Evolutionary conservation across 2,888 invertebrate species (phyloP).

Genomic region (Nemotelus pantherinus): DNA sequence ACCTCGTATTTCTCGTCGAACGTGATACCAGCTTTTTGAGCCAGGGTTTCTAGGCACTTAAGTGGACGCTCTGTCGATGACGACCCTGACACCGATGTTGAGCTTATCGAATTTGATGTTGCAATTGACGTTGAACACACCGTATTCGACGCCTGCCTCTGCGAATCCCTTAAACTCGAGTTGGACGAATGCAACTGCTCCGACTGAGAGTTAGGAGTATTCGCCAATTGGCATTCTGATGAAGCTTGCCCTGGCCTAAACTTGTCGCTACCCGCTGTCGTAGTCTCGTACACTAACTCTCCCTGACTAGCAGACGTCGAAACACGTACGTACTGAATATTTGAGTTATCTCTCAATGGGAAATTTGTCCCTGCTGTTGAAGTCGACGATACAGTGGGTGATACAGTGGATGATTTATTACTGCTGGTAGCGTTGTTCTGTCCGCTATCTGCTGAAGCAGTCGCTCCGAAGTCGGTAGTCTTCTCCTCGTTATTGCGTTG

Average conservation of each 20-base stretch:
- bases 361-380: slow-evolving; percentile 59
- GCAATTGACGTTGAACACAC: slow-evolving; percentile 67
- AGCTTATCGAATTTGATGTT: slow-evolving; percentile 58
- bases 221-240: slow-evolving; percentile 33
- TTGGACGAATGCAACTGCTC: slow-evolving; percentile 3
- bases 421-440: slow-evolving; percentile 51
- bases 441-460: slow-evolving; percentile 57
- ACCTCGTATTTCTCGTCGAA: slow-evolving; percentile 80
- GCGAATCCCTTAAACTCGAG: slow-evolving; percentile 3
- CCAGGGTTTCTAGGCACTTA: slow-evolving; percentile 77
- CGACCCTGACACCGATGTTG: slow-evolving; percentile 55
- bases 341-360: slow-evolving; percentile 63
- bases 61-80: slow-evolving; percentile 65
- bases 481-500: slow-evolving; percentile 68
- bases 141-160: slow-evolving; percentile 66
- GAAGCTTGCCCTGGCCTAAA: slow-evolving; percentile 11
- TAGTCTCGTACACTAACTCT: slow-evolving; percentile 19
- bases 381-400: slow-evolving; percentile 1
- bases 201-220: not conserved
- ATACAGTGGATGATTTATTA: slow-evolving; percentile 23
- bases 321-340: slow-evolving; percentile 54
- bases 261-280: not conserved
- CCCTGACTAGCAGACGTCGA: slow-evolving; percentile 7
- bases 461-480: slow-evolving; percentile 5
- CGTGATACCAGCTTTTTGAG: slow-evolving; percentile 78